Percentiles rank a stretch among this genome's conserved stretches.
Evolutionary conservation across 2,888 invertebrate species (phyloP).

Genomic region (Ornithoptera priamus): DNA sequence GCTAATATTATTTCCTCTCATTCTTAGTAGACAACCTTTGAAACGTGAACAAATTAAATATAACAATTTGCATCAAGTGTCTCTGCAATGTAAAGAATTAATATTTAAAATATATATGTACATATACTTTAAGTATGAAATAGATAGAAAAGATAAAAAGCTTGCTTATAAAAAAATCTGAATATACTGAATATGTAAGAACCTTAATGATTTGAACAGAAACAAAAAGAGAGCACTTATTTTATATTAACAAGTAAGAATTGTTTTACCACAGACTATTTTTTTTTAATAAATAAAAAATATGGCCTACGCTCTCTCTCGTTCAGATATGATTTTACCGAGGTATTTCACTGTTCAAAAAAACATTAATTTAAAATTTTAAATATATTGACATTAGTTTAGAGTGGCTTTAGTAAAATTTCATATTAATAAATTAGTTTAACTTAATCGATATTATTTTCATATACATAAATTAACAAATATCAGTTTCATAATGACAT

Average conservation of each 20-base stretch:
- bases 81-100: no score
- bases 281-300: neutral
- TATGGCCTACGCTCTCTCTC: neutral
- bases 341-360: neutral
- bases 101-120: neutral
- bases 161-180: no score
- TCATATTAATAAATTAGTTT: neutral
- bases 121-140: neutral
- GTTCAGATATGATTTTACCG: neutral
- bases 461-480: neutral
- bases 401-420: neutral
- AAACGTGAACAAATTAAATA: constrained; percentile 2
- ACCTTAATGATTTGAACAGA: neutral
- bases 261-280: neutral
- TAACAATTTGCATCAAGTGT: no score
- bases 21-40: neutral
- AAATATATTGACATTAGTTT: neutral
- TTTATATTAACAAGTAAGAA: neutral
- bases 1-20: constrained; percentile 31
- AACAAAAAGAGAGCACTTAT: neutral
- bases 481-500: neutral
- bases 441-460: neutral
- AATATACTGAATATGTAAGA: neutral
- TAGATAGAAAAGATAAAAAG: neutral
- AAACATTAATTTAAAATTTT: neutral